Evolutionary conservation across 2,797 vertebrate genomes (phyloP), one percentile per base, ranked within the genome.

Genomic region (Eptatretus atami): DNA sequence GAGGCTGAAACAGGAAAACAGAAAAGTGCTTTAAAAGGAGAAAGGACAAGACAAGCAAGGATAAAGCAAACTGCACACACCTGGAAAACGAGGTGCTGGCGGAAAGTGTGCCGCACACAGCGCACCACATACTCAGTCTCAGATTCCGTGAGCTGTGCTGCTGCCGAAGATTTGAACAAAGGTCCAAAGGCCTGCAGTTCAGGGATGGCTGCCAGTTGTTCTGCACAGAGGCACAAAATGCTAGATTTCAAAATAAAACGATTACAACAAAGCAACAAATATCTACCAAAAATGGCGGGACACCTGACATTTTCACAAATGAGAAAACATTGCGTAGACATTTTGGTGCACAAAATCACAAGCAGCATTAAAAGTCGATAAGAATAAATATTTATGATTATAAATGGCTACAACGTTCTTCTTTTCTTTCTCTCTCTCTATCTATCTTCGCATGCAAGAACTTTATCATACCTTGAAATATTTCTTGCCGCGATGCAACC

Each of bases 1-100:
- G 63, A 52, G 19, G 25, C 10, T 9, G 6, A 65, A 15, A 12
- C 53, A 13, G 9, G 31, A 11, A 12, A 12, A 53, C 53, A 8
- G 31, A 44, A 44, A 44, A 44, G 31, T 44, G 31, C 31, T 5
- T 44, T 53, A 66, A 13, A 64, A 44, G 61, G 53, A 5, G 44
- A 66, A 44, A 3, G 31, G 31, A 44, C 3, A 44, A 44, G 31
- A 4, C 31, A 44, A 44, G 31, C 31, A 44, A 44, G 31, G 31
- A 44, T 44, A 8, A 44, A 44, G 31, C 31, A 44, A 44, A 44
- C 6, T 44, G 31, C 13, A 53, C 63, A 25, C 54, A 80, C 79
- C 78, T 81, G 79, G 69, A 81, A 80, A 53, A 80, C 78, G 73
- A 81, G 73, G 70, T 81, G 78, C 53, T 66, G 69, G 55, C 69